Evolutionary conservation across 1,140 invertebrate species (phyloP), one percentile per base, ranked within the genome.

Genomic region (Contarinia nasturtii): DNA sequence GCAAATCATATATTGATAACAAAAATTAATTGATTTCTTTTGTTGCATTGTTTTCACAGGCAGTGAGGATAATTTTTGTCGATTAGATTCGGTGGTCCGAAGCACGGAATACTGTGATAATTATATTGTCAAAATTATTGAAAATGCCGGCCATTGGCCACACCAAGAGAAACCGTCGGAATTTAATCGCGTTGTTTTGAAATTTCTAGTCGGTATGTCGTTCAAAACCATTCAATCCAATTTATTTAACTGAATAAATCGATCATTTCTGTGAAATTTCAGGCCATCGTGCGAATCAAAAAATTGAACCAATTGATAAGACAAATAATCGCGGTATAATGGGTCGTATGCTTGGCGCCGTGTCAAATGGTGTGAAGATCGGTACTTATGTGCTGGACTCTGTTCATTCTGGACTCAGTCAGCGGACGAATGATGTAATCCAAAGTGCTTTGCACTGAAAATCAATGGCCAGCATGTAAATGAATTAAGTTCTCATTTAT

Each of bases 141-240:
- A 75, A 22, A 70, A 66, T 21, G 69, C 71, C 12, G 75, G 74
- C 14, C 84, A 88, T 60, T 87, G 80, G 68, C 77, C 83, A 0
- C 80, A 84, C 53, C 78, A 85, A 64, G 81, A 88, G 56, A 67
- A 68, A 41, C 76, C 80, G 1, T 65, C 74, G 15, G 54, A 64
- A 33, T 76, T 85, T 2, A 87, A 87, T 60, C 63, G 72, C 47
- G 57, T 72, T 33, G 70, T 87, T 21, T 55, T 75, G 5, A 74
- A 79, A 52, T 86, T 81, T 63, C 57, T 86, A 27, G 63, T 70
- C 48, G 66, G 72, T 74, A 56, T 61, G 57, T 57, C 44, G 47
- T 42, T 21, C 7, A 7, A 44, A 19, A 40, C 15, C 15, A 15
- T 5, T 40, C 5, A 40, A 40, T 11, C 8, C 15, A 8, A 15